phyloP scores from a whole-genome alignment of 2,797 vertebrate genomes.

The Coendou prehensilis region DNA sequence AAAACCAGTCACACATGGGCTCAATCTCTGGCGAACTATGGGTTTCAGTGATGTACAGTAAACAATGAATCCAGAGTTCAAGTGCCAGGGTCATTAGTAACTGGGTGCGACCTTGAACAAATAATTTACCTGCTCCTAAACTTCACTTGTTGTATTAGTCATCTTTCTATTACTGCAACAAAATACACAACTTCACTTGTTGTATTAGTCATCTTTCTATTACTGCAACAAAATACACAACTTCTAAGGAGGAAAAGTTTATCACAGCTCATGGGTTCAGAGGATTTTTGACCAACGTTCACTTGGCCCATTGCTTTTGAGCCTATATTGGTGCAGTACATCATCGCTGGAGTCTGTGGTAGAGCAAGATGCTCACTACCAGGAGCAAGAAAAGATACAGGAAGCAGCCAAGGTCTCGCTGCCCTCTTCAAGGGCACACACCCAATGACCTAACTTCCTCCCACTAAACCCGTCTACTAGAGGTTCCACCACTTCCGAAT shows the following conservation, averaged over 20 bases:
- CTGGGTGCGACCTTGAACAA: background rate
- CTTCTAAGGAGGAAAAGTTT: background rate
- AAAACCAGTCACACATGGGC: background rate
- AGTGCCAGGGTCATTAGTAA: background rate
- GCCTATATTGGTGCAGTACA: background rate
- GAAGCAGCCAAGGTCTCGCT: background rate
- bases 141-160: background rate
- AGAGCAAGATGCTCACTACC: background rate
- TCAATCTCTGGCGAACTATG: background rate
- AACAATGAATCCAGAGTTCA: conserved; percentile 33
- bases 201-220: background rate
- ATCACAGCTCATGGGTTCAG: background rate
- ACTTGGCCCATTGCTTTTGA: background rate
- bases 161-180: background rate
- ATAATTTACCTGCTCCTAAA: background rate
- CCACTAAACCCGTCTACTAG: background rate
- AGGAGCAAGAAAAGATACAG: background rate
- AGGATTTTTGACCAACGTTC: background rate
- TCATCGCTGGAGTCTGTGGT: background rate
- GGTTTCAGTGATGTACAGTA: background rate
- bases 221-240: background rate
- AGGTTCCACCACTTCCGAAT: background rate
- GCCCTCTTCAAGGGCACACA: too few relatives aligned
- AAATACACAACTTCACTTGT: background rate
- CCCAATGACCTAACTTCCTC: background rate